Evolutionary conservation across 2,113 vertebrate species (phyloP).

Genomic region (Nycticryphes semicollaris): DNA sequence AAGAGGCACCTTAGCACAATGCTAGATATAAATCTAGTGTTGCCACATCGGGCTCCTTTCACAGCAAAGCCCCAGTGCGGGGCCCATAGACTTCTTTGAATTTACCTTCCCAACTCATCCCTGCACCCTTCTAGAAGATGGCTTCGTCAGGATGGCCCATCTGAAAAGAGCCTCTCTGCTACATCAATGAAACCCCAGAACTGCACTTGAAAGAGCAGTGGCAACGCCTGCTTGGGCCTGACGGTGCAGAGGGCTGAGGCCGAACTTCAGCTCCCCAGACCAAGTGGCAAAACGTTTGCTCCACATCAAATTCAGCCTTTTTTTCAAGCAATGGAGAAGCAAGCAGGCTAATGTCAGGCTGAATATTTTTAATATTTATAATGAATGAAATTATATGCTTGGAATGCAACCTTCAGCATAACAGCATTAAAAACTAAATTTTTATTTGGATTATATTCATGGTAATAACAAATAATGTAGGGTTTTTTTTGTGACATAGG

Average conservation of each 20-base stretch:
- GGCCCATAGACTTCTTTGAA: neutral
- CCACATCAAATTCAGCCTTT: neutral
- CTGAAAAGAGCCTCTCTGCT: neutral
- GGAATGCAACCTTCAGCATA: slow-evolving; percentile 57
- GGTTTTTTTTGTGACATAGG: slow-evolving; percentile 38
- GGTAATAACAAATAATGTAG: slow-evolving; percentile 65
- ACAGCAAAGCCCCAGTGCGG: rapidly evolving
- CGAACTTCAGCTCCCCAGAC: neutral
- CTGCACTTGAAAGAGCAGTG: neutral
- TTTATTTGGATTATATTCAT: slow-evolving; percentile 72
- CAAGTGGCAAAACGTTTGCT: rapidly evolving
- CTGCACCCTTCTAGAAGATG: neutral
- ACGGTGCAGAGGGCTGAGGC: neutral
- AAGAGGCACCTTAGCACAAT: neutral
- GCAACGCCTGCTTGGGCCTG: neutral
- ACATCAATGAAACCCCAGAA: neutral
- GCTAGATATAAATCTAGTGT: neutral
- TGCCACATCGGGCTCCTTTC: neutral
- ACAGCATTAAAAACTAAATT: slow-evolving; percentile 64
- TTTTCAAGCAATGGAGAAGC: neutral
- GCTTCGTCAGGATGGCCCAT: neutral
- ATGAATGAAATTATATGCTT: slow-evolving; percentile 75
- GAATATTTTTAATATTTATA: slow-evolving; percentile 70
- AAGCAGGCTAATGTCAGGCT: slow-evolving; percentile 42
- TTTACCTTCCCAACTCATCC: neutral